Evolutionary conservation across 2,888 invertebrate species (phyloP).

Genomic region (Caenorhabditis becei): DNA sequence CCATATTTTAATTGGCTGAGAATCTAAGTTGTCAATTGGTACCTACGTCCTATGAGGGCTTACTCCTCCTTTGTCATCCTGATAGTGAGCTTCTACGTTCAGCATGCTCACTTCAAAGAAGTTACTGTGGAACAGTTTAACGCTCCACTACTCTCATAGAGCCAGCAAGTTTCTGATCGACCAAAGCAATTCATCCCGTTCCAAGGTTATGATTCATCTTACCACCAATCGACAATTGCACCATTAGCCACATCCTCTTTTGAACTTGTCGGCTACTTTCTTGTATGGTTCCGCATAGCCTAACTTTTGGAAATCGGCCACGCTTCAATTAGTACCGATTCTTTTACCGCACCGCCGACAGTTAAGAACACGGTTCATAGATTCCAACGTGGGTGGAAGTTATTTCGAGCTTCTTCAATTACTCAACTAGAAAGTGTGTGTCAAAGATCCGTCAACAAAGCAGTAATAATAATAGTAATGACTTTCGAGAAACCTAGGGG

Average conservation of each 20-base stretch:
- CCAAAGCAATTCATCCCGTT: neutral
- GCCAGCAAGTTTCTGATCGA: neutral
- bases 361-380: neutral
- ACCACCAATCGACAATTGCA: conserved; percentile 34
- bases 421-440: neutral
- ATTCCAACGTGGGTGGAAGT: neutral
- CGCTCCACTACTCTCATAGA: neutral
- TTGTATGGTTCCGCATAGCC: neutral
- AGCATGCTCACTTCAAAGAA: no score
- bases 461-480: conserved; percentile 7
- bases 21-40: neutral
- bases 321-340: conserved; percentile 10
- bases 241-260: conserved; percentile 47
- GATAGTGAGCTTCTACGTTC: no score
- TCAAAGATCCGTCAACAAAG: conserved; percentile 47
- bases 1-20: conserved; percentile 23
- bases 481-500: conserved; percentile 11
- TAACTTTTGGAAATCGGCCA: conserved; percentile 5
- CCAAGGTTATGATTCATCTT: conserved; percentile 53
- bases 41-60: no score
- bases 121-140: no score
- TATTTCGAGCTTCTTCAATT: conserved; percentile 3
- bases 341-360: conserved; percentile 5
- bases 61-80: no score
- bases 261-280: conserved; percentile 28